phyloP scores from a whole-genome alignment of 2,113 vertebrate genomes.

The Steatornis caripensis region DNA sequence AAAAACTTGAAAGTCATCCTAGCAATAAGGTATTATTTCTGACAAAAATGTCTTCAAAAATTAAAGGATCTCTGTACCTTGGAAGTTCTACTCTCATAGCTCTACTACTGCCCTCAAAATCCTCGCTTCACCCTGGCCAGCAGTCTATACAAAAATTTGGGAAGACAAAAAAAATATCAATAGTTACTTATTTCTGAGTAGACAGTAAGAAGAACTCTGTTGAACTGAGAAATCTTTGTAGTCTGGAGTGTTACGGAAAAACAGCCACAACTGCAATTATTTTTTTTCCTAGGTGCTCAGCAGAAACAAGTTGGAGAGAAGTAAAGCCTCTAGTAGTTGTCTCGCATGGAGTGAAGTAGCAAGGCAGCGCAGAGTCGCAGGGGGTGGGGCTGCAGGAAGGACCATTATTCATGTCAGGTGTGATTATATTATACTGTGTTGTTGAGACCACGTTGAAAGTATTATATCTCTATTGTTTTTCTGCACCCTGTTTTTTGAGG shows the following conservation, averaged over 20 bases:
- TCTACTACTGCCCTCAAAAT: neutral
- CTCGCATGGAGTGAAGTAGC: neutral
- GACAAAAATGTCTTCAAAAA: neutral
- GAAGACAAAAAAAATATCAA: neutral
- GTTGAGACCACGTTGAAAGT: neutral
- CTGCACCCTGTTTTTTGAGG: neutral
- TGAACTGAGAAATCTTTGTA: neutral
- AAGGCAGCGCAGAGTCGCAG: fast-evolving
- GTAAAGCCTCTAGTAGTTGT: neutral
- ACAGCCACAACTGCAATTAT: neutral
- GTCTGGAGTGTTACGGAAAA: neutral
- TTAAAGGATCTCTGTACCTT: neutral
- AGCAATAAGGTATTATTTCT: neutral
- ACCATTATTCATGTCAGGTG: neutral
- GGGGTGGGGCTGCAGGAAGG: neutral
- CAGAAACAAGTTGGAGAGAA: neutral
- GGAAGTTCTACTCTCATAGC: neutral
- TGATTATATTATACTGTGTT: neutral
- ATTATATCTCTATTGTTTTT: neutral
- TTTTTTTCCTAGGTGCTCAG: neutral
- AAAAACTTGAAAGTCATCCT: neutral
- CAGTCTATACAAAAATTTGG: neutral
- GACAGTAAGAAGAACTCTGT: neutral
- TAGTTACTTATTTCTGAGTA: neutral
- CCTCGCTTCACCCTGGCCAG: neutral